These are phyloP conservation scores for Catalaphyllia jardinei DNA, from an alignment of 64 coral and sea anemone genomes.

Conservation along the genomic window DNA sequence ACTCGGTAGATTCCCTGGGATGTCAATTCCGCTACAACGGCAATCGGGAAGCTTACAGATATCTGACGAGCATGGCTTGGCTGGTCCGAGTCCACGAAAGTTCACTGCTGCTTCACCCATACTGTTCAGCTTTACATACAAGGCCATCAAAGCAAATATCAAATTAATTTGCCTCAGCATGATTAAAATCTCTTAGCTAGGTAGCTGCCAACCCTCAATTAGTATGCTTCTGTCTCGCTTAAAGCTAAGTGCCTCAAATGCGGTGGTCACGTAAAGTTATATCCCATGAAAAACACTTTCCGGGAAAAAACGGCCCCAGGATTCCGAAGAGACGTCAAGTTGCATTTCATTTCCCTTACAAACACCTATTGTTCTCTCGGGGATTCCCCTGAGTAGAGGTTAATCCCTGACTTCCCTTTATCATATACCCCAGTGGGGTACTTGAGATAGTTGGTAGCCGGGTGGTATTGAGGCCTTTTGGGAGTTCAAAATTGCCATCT, in stretches of 20 bases:
- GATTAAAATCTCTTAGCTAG: background rate
- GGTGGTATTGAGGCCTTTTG: no score
- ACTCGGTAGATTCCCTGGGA: constrained; percentile 51
- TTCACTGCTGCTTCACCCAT: background rate
- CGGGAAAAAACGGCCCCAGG: background rate
- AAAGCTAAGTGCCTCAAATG: background rate
- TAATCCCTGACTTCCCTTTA: no score
- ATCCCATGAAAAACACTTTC: background rate
- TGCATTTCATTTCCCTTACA: background rate
- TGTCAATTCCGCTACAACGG: constrained; percentile 59
- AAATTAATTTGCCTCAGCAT: background rate
- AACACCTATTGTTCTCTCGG: no score
- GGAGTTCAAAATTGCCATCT: no score
- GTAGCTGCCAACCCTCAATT: no score
- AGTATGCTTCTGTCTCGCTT: background rate
- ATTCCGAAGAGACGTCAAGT: background rate
- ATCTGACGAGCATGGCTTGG: constrained; percentile 49
- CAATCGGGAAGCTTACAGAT: constrained; percentile 93
- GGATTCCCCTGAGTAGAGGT: no score
- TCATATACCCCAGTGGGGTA: no score
- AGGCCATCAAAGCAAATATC: background rate
- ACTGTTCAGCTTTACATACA: background rate
- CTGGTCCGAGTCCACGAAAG: constrained; percentile 7
- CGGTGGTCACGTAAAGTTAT: background rate
- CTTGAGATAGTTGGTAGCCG: no score